Base-by-base conservation (phyloP, 2,888 invertebrate species). In the Synanthedon vespiformis region DNA sequence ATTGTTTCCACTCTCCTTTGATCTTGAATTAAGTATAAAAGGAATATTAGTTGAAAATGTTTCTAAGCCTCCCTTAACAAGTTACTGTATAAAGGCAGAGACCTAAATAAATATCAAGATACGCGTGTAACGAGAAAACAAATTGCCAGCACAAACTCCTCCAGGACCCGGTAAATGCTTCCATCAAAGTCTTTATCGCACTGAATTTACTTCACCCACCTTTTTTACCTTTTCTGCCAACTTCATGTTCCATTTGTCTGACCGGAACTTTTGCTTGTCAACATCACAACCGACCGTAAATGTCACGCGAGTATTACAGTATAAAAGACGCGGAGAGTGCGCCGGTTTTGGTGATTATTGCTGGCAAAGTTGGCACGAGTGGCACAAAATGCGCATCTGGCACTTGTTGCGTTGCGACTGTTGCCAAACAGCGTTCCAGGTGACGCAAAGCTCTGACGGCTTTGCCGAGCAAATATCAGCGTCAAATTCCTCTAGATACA, bases 211-310 rank as follows among this genome's bases (percentile, higher is more conserved):
- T 52, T 11, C 18, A 12, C 13, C 18, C 41, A 51, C 44, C 18
- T 51, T 51, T 41, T 16, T 14, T 51, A 16, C 18, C 51, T 51
- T 51, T 13, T 40, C 40, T 14, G 8, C 40, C 22, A 40, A 22
- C 13, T 50, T 50, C 57, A 56, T 54, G 57, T 55, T 57, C 55
- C 58, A 59, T 61, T 66, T 67, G 64, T 70, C 66, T 59, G 63
- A 61, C 64, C 72, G 70, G 68, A 70, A 72, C 65, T 67, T 63
- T 63, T 61, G 67, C 66, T 65, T 70, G 68, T 67, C 68, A 65
- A 66, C 68, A 65, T 70, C 67, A 74, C 59, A 58, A 59, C 61
- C 5, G 22, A 55, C 66, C 72, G 71, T 79, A 72, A 77, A 73
- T 67, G 67, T 67, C 62, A 66, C 65, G 60, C 62, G 60, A 70